Percentiles rank a stretch among this genome's conserved stretches.
Conservation (phyloP, 2,888 invertebrate species). For the Arge pagana region DNA sequence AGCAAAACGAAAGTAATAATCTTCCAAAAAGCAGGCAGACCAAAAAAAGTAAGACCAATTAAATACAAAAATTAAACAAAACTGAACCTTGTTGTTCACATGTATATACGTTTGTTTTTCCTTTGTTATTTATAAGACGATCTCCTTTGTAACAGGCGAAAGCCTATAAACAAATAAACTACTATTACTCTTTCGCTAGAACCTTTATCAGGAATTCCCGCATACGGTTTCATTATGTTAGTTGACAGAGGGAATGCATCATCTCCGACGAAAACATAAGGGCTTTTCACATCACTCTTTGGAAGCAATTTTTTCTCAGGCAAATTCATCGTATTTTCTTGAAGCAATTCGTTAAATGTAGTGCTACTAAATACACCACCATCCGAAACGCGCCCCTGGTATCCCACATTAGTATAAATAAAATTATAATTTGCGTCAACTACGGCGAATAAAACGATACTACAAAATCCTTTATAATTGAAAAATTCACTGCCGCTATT, state of each 20-base stretch:
- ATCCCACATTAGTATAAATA: conserved; percentile 30
- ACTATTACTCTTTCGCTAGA: too few species aligned
- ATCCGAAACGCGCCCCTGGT: conserved; percentile 29
- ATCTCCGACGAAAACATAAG: conserved; percentile 25
- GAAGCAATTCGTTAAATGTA: conserved; percentile 1
- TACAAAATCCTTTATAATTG: conserved; percentile 34
- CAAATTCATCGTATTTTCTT: neutral
- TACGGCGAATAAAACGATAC: conserved; percentile 31
- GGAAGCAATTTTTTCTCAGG: conserved; percentile 1
- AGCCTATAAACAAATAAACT: too few species aligned
- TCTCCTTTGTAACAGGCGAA: too few species aligned
- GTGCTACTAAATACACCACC: conserved; percentile 23
- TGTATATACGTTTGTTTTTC: too few species aligned
- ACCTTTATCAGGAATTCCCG: conserved; percentile 9
- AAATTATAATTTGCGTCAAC: conserved; percentile 32
- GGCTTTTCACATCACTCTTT: neutral
- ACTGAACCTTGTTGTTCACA: too few species aligned
- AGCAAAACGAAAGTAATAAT: conserved; percentile 18
- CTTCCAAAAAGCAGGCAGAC: neutral
- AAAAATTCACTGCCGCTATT: conserved; percentile 31
- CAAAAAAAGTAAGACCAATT: too few species aligned
- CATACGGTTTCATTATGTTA: conserved; percentile 24
- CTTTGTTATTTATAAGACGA: too few species aligned
- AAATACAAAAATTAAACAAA: too few species aligned
- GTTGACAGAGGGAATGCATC: conserved; percentile 24